These are phyloP conservation scores for Lepus oiostolus DNA, from an alignment of 2,797 vertebrate species.

Conservation along the genomic window DNA sequence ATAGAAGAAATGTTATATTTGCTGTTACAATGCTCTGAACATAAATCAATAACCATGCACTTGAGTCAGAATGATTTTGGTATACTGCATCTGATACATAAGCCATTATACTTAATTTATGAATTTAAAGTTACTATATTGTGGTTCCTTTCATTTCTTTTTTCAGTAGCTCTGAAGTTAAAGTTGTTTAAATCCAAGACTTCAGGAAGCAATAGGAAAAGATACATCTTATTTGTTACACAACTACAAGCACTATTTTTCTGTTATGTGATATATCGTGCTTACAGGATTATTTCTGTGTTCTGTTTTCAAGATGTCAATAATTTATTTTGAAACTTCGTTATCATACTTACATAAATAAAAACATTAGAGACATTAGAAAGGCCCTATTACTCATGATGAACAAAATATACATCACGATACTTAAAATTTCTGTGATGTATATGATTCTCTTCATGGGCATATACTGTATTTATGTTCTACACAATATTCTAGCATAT, in stretches of 20 bases:
- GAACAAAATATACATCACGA: conserved; percentile 2
- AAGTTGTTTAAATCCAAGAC: conserved; percentile 28
- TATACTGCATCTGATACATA: conserved; percentile 31
- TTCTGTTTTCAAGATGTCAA: conserved; percentile 57
- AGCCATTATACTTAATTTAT: neutral
- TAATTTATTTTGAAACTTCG: conserved; percentile 69
- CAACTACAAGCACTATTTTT: conserved; percentile 21
- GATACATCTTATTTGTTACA: neutral
- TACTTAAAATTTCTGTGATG: conserved; percentile 14
- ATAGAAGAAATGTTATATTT: conserved; percentile 39
- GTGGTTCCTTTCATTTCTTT: conserved; percentile 35
- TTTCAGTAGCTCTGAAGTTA: conserved; percentile 55
- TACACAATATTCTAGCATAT: neutral
- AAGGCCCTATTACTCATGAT: conserved; percentile 28
- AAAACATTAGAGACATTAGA: conserved; percentile 60
- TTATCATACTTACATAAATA: conserved; percentile 68
- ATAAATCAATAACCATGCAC: conserved; percentile 25
- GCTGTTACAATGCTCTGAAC: conserved; percentile 12
- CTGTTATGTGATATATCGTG: conserved; percentile 22
- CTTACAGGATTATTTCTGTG: conserved; percentile 8
- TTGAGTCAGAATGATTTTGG: conserved; percentile 42
- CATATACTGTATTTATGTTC: neutral
- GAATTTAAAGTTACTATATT: neutral
- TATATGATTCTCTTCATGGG: neutral
- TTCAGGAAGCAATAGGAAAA: conserved; percentile 46